Conservation (phyloP, 2,797 vertebrate genomes). For the Catamblyrhynchus diadema region DNA sequence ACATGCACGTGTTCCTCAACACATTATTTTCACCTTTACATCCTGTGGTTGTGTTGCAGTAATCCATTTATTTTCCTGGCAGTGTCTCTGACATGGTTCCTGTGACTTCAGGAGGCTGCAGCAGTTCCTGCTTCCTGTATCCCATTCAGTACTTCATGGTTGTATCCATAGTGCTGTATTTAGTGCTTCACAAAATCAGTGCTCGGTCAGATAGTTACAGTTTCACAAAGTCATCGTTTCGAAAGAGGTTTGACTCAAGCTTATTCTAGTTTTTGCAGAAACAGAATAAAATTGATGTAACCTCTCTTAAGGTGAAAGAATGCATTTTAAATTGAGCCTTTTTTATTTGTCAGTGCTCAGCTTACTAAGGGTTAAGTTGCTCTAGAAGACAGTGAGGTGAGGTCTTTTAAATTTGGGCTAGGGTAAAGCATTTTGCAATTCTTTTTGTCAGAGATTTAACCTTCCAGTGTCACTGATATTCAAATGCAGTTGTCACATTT, state of each 20-base stretch:
- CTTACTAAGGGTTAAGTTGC: background rate
- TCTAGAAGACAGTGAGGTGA: background rate
- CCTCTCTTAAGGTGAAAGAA: background rate
- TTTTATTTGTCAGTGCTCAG: background rate
- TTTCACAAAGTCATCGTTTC: background rate
- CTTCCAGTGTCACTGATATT: background rate
- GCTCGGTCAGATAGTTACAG: background rate
- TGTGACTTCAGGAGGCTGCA: background rate
- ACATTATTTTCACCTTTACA: rapidly evolving
- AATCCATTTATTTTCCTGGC: background rate
- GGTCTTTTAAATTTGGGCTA: background rate
- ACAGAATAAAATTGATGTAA: background rate
- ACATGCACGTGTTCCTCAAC: background rate
- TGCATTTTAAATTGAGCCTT: background rate
- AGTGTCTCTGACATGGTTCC: background rate
- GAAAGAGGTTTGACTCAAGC: background rate
- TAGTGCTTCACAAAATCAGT: background rate
- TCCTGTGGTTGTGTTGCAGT: background rate
- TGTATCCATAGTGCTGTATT: background rate
- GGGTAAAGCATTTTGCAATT: background rate
- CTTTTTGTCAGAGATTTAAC: background rate
- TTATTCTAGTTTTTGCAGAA: background rate
- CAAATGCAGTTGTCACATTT: background rate
- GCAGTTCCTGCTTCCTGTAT: background rate
- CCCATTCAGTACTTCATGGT: background rate